phyloP scores from a whole-genome alignment of 1,140 invertebrate species.

The Muscidifurax raptorellus region DNA sequence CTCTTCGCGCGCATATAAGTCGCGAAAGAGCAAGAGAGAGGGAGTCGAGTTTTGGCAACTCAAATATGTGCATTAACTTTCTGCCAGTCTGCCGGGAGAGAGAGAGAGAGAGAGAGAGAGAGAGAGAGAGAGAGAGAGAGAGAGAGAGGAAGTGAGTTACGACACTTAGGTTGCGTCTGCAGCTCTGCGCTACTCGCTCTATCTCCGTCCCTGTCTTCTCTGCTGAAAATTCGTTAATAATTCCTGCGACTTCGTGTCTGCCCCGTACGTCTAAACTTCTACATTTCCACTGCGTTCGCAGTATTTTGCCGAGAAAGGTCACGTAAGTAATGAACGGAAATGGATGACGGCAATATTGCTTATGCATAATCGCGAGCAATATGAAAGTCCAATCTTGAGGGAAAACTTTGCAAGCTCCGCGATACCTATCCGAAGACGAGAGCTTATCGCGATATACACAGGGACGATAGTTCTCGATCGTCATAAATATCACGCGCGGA shows the following conservation, averaged over 20 bases:
- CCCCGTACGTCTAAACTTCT: conserved; percentile 29
- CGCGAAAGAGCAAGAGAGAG: neutral
- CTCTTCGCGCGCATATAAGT: neutral
- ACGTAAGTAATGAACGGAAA: conserved; percentile 31
- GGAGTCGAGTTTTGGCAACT: conserved; percentile 39
- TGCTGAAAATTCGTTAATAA: conserved; percentile 43
- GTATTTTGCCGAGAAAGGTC: conserved; percentile 34
- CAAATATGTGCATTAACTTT: conserved; percentile 48
- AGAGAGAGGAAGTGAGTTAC: conserved; percentile 35
- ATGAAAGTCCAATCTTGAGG: conserved; percentile 22
- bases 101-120: too few relatives aligned
- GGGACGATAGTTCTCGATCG: neutral
- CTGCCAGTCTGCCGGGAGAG: conserved; percentile 4
- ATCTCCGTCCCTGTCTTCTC: neutral
- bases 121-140: too few relatives aligned
- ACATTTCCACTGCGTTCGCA: neutral
- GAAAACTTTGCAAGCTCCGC: neutral
- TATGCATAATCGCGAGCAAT: conserved; percentile 15
- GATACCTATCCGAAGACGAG: neutral
- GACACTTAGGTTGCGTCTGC: conserved; percentile 27
- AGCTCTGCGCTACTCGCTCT: neutral
- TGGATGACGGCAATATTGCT: conserved; percentile 31
- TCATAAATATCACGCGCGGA: neutral
- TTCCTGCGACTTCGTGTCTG: conserved; percentile 17
- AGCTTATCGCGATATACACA: neutral